These are phyloP conservation scores for Rhadinocentrus ornatus DNA, from an alignment of 2,797 vertebrate genomes.

Conservation along the genomic window DNA sequence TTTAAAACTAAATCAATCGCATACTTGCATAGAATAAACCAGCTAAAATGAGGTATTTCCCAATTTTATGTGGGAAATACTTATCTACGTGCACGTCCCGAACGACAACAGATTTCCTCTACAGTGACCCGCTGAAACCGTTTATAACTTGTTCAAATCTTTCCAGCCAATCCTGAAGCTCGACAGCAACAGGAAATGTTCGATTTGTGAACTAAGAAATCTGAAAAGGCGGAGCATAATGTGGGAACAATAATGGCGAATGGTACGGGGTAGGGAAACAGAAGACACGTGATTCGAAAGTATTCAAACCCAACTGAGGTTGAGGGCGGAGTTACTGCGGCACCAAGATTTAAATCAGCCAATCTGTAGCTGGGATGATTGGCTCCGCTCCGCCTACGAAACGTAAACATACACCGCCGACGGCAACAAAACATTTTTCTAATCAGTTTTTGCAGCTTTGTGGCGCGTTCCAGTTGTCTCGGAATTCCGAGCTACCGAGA, in stretches of 20 bases:
- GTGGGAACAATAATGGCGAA: accelerated
- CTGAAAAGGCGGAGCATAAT: background rate
- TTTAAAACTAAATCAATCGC: conserved; percentile 18
- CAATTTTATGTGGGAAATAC: conserved; percentile 3
- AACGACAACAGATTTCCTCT: background rate
- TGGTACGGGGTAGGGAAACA: background rate
- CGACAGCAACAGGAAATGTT: accelerated
- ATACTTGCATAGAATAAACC: conserved; percentile 20
- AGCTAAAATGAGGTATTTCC: accelerated
- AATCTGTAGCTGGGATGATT: conserved; percentile 20
- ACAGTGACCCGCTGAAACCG: conserved; percentile 70
- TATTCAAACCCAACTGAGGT: background rate
- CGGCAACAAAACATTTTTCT: background rate
- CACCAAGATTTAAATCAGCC: conserved; percentile 63
- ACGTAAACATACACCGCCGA: background rate
- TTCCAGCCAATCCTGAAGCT: conserved; percentile 58
- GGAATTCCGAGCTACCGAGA: too few species aligned
- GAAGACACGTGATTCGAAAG: accelerated
- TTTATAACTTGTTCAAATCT: conserved; percentile 64
- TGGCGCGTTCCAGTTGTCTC: too few species aligned
- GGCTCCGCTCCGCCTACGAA: background rate
- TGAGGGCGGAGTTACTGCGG: conserved; percentile 26
- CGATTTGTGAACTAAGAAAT: accelerated
- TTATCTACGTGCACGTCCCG: accelerated
- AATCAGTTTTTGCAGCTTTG: too few species aligned